Evolutionary conservation across 2,888 invertebrate species (phyloP), one percentile per base, ranked within the genome.

Genomic region (Xanthia icteritia): DNA sequence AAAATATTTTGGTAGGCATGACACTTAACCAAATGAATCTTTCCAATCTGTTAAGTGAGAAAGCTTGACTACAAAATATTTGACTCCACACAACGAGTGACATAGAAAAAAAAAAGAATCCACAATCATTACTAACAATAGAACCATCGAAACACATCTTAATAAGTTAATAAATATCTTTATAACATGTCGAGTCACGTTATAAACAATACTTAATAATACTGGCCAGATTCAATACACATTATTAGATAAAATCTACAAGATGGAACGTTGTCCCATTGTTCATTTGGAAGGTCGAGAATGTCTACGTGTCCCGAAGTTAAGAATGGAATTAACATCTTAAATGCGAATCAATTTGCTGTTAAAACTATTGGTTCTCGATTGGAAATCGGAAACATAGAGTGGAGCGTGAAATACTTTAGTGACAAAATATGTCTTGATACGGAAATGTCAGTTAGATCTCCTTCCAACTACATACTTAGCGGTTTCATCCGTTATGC

Each of bases 271-370:
- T 23, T 72, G 82, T 81, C 79, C 79, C 78, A 89, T 86, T 87
- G 86, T 87, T 88, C 89, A 79, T 79, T 81, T 82, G 79, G 77
- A 86, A 89, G 86, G 86, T 85, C 86, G 82, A 75, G 76, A 86
- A 87, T 82, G 77, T 79, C 81, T 74, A 85, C 71, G 80, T 85
- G 85, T 85, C 72, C 60, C 70, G 75, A 87, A 89, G 81, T 89
- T 85, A 81, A 84, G 86, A 88, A 92, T 90, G 86, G 89, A 92
- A 94, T 95, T 95, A 94, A 91, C 92, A 94, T 95, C 93, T 94
- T 90, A 92, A 93, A 94, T 92, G 93, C 89, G 91, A 93, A 92
- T 93, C 91, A 92, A 93, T 93, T 92, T 90, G 87, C 77, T 76
- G 48, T 20, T 27, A n/a, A 31, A 86, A 91, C 92, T 83, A 84